These are phyloP conservation scores for Scortum barcoo DNA, from an alignment of 2,113 vertebrate genomes.

Conservation along the genomic window DNA sequence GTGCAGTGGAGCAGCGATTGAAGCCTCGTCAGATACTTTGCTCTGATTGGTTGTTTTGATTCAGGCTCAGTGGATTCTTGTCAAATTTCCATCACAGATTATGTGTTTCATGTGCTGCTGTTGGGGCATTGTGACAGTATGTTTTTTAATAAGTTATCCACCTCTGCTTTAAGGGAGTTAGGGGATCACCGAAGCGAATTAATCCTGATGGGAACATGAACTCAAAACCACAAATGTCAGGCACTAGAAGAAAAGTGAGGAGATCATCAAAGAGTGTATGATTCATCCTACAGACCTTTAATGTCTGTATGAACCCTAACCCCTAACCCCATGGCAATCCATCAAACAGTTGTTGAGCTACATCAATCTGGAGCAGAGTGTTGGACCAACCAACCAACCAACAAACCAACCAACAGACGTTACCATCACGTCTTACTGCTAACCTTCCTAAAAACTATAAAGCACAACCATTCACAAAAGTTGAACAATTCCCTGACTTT, in stretches of 20 bases:
- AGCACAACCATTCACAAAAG: background rate
- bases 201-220: background rate
- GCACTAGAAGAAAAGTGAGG: no score
- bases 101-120: no score
- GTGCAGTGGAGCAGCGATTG: no score
- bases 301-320: background rate
- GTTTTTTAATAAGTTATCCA: no score
- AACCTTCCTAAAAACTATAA: background rate
- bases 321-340: background rate
- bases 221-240: background rate
- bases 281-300: background rate
- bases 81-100: no score
- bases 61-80: no score
- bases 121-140: no score
- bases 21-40: no score
- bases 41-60: no score
- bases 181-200: no score
- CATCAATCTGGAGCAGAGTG: background rate
- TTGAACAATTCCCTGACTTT: constrained; percentile 1
- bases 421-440: background rate
- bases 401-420: background rate
- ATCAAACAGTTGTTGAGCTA: no score
- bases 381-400: background rate
- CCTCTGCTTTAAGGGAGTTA: no score
- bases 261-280: background rate